Evolutionary conservation across 2,888 invertebrate genomes (phyloP).

Genomic region (Apoda limacodes): DNA sequence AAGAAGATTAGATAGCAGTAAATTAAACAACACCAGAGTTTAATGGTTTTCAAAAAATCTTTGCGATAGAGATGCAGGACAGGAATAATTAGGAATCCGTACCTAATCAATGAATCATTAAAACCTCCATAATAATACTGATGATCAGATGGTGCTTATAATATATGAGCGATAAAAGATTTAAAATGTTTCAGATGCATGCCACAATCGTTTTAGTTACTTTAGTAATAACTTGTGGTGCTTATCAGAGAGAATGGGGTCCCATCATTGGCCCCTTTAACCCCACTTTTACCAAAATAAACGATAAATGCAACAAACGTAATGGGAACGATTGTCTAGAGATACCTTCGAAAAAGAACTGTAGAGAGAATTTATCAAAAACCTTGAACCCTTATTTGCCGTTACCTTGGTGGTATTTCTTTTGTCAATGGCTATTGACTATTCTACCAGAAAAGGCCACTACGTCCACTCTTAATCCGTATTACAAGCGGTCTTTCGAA

Average conservation of each 20-base stretch:
- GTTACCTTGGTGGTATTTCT: conserved; percentile 34
- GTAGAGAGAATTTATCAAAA: conserved; percentile 21
- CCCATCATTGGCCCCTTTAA: conserved; percentile 25
- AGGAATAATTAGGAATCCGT: no score
- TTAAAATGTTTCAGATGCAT: background rate
- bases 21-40: no score
- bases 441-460: conserved; percentile 15
- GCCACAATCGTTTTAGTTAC: background rate
- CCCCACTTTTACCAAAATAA: conserved; percentile 18
- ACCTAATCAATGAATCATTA: no score
- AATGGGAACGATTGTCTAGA: conserved; percentile 23
- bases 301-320: conserved; percentile 22
- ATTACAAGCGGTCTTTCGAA: conserved; percentile 22
- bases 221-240: background rate
- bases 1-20: no score
- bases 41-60: no score
- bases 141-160: no score
- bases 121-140: no score
- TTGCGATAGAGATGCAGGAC: no score
- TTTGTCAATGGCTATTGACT: conserved; percentile 25
- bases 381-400: conserved; percentile 22
- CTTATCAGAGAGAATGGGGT: conserved; percentile 20
- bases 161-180: no score
- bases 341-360: conserved; percentile 27
- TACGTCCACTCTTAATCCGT: conserved; percentile 24